A percentile compares a stretch with the other conserved stretches of the same genome.
These are phyloP conservation scores for Plebejus melissa DNA, from an alignment of 2,888 invertebrate genomes.

Conservation along the genomic window DNA sequence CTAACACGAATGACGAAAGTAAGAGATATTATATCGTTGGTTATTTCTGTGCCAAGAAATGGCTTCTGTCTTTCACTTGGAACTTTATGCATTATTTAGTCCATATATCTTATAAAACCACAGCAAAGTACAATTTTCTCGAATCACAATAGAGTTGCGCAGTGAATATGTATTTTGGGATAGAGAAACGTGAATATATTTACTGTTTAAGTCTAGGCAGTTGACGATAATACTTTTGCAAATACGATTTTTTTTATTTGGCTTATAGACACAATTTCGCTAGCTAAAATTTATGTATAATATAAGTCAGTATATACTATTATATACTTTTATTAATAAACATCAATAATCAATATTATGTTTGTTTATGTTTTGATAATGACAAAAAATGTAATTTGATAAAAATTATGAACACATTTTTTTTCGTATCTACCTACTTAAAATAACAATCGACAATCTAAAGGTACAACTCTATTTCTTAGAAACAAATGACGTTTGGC, in stretches of 20 bases:
- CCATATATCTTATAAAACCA: slow-evolving; percentile 31
- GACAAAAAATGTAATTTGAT: background rate
- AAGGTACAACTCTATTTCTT: slow-evolving; percentile 13
- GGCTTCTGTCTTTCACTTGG: slow-evolving; percentile 30
- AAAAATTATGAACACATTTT: background rate
- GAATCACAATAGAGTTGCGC: slow-evolving; percentile 27
- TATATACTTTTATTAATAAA: background rate
- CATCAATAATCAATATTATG: background rate
- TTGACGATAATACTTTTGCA: background rate
- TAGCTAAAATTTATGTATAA: background rate
- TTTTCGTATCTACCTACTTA: too few species aligned
- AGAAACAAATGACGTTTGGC: background rate
- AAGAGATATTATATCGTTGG: too few species aligned
- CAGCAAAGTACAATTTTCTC: slow-evolving; percentile 30
- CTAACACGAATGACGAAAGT: too few species aligned
- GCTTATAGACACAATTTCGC: background rate
- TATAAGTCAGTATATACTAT: background rate
- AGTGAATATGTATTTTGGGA: slow-evolving; percentile 28
- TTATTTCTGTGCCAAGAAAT: slow-evolving; percentile 33
- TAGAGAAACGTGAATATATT: slow-evolving; percentile 18
- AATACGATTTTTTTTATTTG: background rate
- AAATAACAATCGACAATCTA: background rate
- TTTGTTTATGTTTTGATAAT: background rate
- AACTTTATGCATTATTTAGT: slow-evolving; percentile 32
- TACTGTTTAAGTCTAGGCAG: background rate